Evolutionary conservation across 2,797 vertebrate species (phyloP).

Genomic region (Tokudaia muenninki): DNA sequence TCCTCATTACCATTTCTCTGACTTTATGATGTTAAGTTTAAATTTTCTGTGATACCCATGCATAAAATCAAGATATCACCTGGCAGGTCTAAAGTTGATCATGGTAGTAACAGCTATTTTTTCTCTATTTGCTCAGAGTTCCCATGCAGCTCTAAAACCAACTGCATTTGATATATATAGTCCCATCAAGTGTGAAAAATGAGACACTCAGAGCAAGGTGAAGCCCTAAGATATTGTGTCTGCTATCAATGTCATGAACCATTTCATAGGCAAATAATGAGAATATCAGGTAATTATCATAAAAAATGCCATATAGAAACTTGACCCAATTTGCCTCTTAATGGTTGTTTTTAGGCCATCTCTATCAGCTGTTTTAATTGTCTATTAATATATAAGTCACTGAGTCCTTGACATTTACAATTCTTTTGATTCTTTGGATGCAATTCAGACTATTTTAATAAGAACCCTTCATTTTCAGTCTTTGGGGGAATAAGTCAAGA

Average conservation of each 20-base stretch:
- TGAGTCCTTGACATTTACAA: conserved; percentile 15
- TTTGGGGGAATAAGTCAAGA: conserved; percentile 51
- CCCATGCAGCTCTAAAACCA: conserved; percentile 13
- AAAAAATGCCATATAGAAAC: not conserved
- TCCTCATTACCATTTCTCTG: conserved; percentile 75
- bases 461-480: conserved; percentile 36
- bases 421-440: conserved; percentile 45
- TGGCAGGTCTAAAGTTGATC: conserved; percentile 28
- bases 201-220: not conserved
- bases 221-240: not conserved
- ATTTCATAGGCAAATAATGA: not conserved
- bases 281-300: not conserved
- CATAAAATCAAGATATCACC: conserved; percentile 70
- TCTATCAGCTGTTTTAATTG: conserved; percentile 44
- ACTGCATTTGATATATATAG: not conserved
- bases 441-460: conserved; percentile 48
- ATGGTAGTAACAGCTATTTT: conserved; percentile 49
- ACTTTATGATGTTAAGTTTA: conserved; percentile 72
- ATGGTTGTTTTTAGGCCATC: conserved; percentile 54
- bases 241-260: not conserved
- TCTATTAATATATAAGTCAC: conserved; percentile 10
- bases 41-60: not conserved
- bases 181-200: not conserved
- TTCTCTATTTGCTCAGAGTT: conserved; percentile 41
- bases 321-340: conserved; percentile 25